Conservation (phyloP, 2,113 vertebrate genomes). For the Coreoperca whiteheadi region DNA sequence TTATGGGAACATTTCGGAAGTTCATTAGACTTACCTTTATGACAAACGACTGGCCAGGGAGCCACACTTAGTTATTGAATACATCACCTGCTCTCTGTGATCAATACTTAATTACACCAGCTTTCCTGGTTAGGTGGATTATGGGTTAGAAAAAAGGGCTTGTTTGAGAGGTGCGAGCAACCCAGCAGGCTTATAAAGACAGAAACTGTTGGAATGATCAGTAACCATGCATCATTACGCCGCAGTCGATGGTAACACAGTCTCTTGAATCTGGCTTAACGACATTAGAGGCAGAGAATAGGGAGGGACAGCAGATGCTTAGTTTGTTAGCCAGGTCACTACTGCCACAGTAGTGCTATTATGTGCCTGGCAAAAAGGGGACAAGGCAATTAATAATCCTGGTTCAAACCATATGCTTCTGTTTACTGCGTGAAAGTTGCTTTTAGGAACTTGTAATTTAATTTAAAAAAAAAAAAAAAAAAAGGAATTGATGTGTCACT, state of each 20-base stretch:
- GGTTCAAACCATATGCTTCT: conserved; percentile 47
- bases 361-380: conserved; percentile 26
- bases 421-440: conserved; percentile 13
- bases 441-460: conserved; percentile 26
- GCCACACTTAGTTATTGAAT: conserved; percentile 51
- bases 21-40: conserved; percentile 45
- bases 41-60: conserved; percentile 54
- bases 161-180: conserved; percentile 43
- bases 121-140: conserved; percentile 72
- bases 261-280: conserved; percentile 68
- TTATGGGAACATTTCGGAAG: neutral
- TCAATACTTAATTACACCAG: conserved; percentile 79
- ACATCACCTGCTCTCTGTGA: conserved; percentile 60
- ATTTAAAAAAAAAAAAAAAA: too few species aligned
- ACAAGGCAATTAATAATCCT: conserved; percentile 44
- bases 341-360: too few species aligned
- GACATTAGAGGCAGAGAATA: conserved; percentile 65
- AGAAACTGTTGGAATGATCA: conserved; percentile 57
- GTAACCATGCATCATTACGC: conserved; percentile 70
- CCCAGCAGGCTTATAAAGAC: conserved; percentile 60
- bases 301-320: conserved; percentile 56
- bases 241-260: conserved; percentile 73
- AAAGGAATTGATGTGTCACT: neutral
- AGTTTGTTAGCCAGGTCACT: conserved; percentile 59
- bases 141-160: conserved; percentile 55